phyloP scores from a whole-genome alignment of 2,113 vertebrate genomes.

The Centropus bengalensis region DNA sequence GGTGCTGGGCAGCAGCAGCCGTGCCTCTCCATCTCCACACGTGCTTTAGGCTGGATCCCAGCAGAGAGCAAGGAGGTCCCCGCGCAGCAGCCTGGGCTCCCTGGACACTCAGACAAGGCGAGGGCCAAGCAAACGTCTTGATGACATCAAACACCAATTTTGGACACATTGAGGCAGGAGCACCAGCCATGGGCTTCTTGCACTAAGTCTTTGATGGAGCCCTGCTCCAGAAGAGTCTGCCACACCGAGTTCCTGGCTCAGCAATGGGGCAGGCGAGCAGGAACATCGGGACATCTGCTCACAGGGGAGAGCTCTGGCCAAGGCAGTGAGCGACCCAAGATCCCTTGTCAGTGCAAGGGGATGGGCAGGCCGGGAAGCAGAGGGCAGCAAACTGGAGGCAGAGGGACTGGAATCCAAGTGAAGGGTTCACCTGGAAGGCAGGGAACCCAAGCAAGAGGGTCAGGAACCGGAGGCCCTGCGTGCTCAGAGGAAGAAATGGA shows the following conservation, averaged over 20 bases:
- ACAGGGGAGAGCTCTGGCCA: too few relatives aligned
- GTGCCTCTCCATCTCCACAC: not conserved
- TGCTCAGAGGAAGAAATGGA: not conserved
- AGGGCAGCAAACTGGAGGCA: too few relatives aligned
- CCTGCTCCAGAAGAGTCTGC: not conserved
- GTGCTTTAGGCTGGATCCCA: rapidly evolving
- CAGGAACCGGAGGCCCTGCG: not conserved
- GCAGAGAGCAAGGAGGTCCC: not conserved
- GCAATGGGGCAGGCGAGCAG: not conserved
- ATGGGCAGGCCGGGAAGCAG: too few relatives aligned
- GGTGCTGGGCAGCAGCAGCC: not conserved
- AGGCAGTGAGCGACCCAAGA: not conserved
- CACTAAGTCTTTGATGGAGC: rapidly evolving
- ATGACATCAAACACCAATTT: not conserved
- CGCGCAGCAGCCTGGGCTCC: not conserved
- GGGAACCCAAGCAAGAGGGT: too few relatives aligned
- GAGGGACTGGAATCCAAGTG: too few relatives aligned
- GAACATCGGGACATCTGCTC: rapidly evolving
- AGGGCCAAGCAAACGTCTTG: rapidly evolving
- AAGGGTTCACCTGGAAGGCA: too few relatives aligned
- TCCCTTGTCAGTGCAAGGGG: rapidly evolving
- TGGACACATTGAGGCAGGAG: not conserved
- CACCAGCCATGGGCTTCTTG: not conserved
- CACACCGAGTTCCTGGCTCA: not conserved
- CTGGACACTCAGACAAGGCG: rapidly evolving